Base-by-base conservation (phyloP, 2,888 invertebrate genomes). In the Nudaria mundana region DNA sequence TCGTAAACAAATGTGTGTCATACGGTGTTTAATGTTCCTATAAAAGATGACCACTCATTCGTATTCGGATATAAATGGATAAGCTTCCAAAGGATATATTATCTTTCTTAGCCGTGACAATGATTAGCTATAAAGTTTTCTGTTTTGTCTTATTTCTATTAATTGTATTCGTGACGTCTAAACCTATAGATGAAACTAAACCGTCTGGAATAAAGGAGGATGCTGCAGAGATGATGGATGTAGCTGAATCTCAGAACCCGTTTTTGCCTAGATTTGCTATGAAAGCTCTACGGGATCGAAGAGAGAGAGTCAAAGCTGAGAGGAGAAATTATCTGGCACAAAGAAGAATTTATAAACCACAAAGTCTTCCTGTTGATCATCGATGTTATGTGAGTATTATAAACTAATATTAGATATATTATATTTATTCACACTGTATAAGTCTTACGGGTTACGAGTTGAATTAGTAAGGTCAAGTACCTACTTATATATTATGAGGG, bases 1-100 rank as follows among this genome's bases (percentile, higher is more conserved):
- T 48, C 60, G 77, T 77, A 81, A 85, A 83, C 84, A 82, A 45
- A 76, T 78, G 73, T 86, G 82, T 86, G 87, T 85, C 87, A 85
- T 63, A 56, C 56, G 60, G 65, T 40, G 64, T 51, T 48, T 56
- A 45, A 16, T 45, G 51, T 59, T 63, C 77, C 67, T 86, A 86
- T 87, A 86, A 76, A 85, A 80, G 66, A 48, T 42, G 56, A 48
- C 41, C 54, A 50, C 52, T 40, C 49, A 48, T 32, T 52, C 48
- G 23, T 30, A 36, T 20, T 37, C 39, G 55, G 64, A 71, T 77
- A 79, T 63, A 73, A 44, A 44, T 51, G 79, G 76, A 82, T 79
- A 61, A 79, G 60, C 63, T 36, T 44, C 46, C 64, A 59, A 41
- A 52, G 52, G 30, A 31, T 44, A 26, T 51, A 47, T 45, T 38